Conservation (phyloP, 2,113 vertebrate species). For the Spermophilus dauricus region DNA sequence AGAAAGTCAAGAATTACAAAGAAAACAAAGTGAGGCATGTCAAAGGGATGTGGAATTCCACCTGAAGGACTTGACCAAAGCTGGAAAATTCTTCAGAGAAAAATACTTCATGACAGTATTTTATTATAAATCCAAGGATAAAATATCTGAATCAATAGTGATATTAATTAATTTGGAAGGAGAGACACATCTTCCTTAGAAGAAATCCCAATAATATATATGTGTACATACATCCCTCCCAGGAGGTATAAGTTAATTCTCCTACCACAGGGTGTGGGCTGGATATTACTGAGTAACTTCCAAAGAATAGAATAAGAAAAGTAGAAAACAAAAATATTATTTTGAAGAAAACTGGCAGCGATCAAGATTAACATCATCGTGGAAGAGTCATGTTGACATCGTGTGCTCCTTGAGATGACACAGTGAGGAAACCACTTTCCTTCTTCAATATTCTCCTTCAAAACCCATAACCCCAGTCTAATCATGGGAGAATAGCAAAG, state of each 20-base stretch:
- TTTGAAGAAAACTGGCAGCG: neutral
- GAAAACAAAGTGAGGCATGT: neutral
- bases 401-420: neutral
- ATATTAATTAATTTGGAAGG: conserved; percentile 40
- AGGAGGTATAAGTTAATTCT: neutral
- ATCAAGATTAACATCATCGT: neutral
- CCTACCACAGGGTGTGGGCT: neutral
- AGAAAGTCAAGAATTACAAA: neutral
- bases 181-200: neutral
- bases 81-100: neutral
- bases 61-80: neutral
- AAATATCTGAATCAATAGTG: neutral
- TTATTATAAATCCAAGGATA: conserved; percentile 42
- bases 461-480: neutral
- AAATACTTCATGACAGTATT: neutral
- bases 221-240: neutral
- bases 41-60: neutral
- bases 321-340: neutral
- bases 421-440: neutral
- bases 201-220: conserved; percentile 21
- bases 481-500: neutral
- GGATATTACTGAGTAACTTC: neutral
- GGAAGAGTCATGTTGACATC: neutral
- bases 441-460: neutral
- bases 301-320: neutral